Evolutionary conservation across 2,888 invertebrate genomes (phyloP), one percentile per base, ranked within the genome.

Genomic region (Luffia ferchaultella): DNA sequence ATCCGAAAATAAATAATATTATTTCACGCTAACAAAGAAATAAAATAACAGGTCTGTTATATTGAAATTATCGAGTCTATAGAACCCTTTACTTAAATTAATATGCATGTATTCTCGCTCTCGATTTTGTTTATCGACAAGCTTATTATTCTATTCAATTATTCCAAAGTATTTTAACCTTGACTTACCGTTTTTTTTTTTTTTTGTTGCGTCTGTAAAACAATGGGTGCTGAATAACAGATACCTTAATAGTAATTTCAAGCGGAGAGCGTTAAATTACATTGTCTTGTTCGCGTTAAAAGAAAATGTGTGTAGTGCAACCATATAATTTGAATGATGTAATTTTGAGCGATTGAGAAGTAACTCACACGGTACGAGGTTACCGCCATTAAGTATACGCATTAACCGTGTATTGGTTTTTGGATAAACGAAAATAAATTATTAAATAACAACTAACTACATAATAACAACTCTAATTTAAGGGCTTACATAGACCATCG

Each of bases 251-350:
- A 42, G 43, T 20, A 19, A 46, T 43, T 49, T 44, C 49, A 55
- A 57, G 30, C 50, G 52, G 53, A 56, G 51, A 54, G 53, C 54
- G 54, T 58, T 60, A 59, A 62, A 61, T 58, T 60, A 60, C 58
- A 50, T 50, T 45, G 54, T 53, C 60, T 59, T 62, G 62, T 65
- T 57, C 53, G 49, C 20, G 52, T 57, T 68, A 62, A 66, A 65
- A 62, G 60, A 64, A 67, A 66, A 68, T 60, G 61, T 61, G 50
- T 67, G 64, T 68, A 60, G 50, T 49, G 55, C 53, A 52, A 54
- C 53, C 61, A 55, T 61, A 53, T 58, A 59, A 61, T 60, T 60
- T 57, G 57, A 12, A 12, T 12, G 30, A 30, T 12, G 30, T 30
- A 30, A 30, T 30, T 30, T 30, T 12, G 30, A 30, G 30, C 30